Conservation (phyloP, 2,113 vertebrate species). For the Petroica traversi region DNA sequence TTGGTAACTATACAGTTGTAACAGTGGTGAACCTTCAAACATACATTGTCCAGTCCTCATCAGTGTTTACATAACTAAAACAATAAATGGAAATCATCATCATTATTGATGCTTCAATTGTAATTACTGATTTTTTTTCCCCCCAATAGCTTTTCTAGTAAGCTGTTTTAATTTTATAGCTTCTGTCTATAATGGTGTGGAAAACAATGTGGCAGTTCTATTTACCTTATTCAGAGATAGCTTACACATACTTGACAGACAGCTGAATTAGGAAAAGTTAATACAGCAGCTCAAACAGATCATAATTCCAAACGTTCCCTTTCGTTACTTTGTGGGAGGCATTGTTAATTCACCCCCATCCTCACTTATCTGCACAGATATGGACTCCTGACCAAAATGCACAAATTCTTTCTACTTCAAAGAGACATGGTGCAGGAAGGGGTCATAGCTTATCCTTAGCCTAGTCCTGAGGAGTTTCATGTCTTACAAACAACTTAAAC, state of each 20-base stretch:
- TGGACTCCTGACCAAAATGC: neutral
- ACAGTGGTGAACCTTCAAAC: neutral
- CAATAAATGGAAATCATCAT: neutral
- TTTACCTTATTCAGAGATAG: neutral
- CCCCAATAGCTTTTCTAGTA: neutral
- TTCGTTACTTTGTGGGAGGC: neutral
- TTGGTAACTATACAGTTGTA: fast-evolving
- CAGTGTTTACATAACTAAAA: neutral
- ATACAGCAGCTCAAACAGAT: neutral
- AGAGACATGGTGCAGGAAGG: neutral
- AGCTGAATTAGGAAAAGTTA: neutral
- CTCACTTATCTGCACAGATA: neutral
- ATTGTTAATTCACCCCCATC: neutral
- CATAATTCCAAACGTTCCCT: neutral
- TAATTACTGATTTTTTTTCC: neutral
- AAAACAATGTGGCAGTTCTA: neutral
- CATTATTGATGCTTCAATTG: neutral
- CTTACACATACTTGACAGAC: neutral
- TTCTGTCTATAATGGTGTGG: neutral
- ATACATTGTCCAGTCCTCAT: neutral
- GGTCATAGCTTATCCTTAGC: neutral
- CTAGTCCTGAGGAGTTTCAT: neutral
- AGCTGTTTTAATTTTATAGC: neutral
- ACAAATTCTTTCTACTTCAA: neutral
- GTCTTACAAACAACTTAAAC: neutral